Percentiles rank a stretch among this genome's conserved stretches.
phyloP scores from a whole-genome alignment of 2,888 invertebrate species.

The Globia sparganii region DNA sequence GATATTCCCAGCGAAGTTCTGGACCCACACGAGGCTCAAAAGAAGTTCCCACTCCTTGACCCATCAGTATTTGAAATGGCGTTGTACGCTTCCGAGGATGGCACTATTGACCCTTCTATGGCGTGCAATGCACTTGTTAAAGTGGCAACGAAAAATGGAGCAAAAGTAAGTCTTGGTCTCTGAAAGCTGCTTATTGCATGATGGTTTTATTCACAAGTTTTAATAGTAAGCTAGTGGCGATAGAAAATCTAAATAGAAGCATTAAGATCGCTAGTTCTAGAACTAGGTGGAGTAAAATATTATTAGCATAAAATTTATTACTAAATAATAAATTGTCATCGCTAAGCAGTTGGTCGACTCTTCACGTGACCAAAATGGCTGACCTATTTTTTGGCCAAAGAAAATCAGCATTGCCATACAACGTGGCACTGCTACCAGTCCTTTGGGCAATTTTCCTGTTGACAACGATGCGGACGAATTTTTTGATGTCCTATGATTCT shows the following conservation, averaged over 20 bases:
- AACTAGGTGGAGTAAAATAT: neutral
- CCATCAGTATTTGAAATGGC: conserved; percentile 94
- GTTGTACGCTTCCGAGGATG: conserved; percentile 95
- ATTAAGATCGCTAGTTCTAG: neutral
- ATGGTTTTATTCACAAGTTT: conserved; percentile 1
- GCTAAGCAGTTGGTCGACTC: neutral
- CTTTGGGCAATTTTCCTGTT: neutral
- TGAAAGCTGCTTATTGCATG: neutral
- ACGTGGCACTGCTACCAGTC: neutral
- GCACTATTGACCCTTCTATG: conserved; percentile 96
- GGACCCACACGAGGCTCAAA: conserved; percentile 93
- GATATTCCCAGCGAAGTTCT: conserved; percentile 94
- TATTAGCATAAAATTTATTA: neutral
- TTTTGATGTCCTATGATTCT: neutral
- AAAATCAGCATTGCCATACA: neutral
- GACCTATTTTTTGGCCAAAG: neutral
- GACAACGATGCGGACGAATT: neutral
- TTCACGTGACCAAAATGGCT: neutral
- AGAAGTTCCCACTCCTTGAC: conserved; percentile 94
- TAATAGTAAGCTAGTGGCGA: neutral
- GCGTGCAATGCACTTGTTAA: conserved; percentile 93
- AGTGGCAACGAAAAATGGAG: conserved; percentile 93
- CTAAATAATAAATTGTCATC: neutral
- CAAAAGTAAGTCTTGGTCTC: conserved; percentile 88
- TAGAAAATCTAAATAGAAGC: neutral